phyloP scores from a whole-genome alignment of 1,140 invertebrate species.

The Zaprionus vittiger region DNA sequence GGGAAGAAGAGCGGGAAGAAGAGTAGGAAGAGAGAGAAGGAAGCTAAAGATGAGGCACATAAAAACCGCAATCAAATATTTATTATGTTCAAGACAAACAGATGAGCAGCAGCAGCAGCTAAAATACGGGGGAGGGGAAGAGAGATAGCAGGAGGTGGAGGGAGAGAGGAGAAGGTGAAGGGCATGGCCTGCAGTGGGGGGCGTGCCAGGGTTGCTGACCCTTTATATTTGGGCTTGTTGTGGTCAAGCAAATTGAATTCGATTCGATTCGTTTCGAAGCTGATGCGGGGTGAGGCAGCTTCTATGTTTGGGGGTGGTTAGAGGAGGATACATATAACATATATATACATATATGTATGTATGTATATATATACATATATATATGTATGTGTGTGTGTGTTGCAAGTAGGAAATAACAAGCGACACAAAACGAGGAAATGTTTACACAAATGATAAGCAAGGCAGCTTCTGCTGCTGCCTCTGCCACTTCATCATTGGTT shows the following conservation, averaged over 20 bases:
- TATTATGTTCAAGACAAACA: not conserved
- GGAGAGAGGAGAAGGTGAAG: not conserved
- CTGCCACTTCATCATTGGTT: not conserved
- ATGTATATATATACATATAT: not conserved
- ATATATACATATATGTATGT: too few species aligned
- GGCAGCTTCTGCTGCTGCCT: not conserved
- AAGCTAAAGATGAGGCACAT: slow-evolving; percentile 5
- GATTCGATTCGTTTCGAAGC: not conserved
- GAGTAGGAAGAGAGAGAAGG: not conserved
- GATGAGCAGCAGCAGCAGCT: not conserved
- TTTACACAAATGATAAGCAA: not conserved
- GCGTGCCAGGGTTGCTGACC: slow-evolving; percentile 19
- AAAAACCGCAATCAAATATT: slow-evolving; percentile 58
- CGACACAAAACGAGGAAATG: not conserved
- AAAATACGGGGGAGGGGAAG: not conserved
- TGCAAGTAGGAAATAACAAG: not conserved
- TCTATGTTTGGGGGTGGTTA: slow-evolving; percentile 1
- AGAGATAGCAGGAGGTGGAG: not conserved
- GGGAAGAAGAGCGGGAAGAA: not conserved
- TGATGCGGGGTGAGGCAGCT: not conserved
- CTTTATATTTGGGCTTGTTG: not conserved
- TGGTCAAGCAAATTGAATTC: slow-evolving; percentile 44
- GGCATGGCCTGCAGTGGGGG: not conserved
- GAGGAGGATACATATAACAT: not conserved
- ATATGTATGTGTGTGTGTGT: not conserved